A percentile compares a stretch with the other conserved stretches of the same genome.
phyloP scores from a whole-genome alignment of 1,140 invertebrate species.

The Microplitis mediator region DNA sequence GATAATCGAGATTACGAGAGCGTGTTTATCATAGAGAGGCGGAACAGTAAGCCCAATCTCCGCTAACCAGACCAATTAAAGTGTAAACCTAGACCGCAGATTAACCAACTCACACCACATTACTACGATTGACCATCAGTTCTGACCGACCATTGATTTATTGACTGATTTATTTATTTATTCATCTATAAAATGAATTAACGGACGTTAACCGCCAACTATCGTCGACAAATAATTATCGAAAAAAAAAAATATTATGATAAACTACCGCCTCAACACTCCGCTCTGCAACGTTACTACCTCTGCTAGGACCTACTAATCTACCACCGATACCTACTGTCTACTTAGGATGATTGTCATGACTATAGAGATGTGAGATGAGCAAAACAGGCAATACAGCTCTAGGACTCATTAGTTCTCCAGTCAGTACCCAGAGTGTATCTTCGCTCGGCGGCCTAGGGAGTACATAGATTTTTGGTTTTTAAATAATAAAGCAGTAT shows the following conservation, averaged over 20 bases:
- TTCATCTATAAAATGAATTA: not conserved
- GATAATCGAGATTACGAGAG: conserved; percentile 74
- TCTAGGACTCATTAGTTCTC: conserved; percentile 61
- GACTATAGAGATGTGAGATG: conserved; percentile 62
- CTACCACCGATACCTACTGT: conserved; percentile 55
- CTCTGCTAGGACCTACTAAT: conserved; percentile 54
- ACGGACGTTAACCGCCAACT: too few species aligned
- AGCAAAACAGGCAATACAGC: conserved; percentile 59
- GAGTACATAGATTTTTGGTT: conserved; percentile 60
- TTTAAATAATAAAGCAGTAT: conserved; percentile 14
- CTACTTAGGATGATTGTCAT: conserved; percentile 63
- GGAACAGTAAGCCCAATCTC: conserved; percentile 70
- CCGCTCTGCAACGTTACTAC: conserved; percentile 38
- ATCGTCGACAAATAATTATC: too few species aligned
- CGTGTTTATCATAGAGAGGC: conserved; percentile 78
- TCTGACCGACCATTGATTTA: conserved; percentile 33
- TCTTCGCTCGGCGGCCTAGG: conserved; percentile 59
- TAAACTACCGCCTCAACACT: conserved; percentile 22
- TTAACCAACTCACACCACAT: too few species aligned
- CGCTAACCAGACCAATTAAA: conserved; percentile 46
- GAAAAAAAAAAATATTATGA: conserved; percentile 24
- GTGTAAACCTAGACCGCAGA: conserved; percentile 36
- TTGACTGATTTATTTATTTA: not conserved
- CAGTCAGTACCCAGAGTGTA: conserved; percentile 58
- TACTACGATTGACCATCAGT: conserved; percentile 43